phyloP scores from a whole-genome alignment of 2,113 vertebrate species.

The Daboia siamensis region DNA sequence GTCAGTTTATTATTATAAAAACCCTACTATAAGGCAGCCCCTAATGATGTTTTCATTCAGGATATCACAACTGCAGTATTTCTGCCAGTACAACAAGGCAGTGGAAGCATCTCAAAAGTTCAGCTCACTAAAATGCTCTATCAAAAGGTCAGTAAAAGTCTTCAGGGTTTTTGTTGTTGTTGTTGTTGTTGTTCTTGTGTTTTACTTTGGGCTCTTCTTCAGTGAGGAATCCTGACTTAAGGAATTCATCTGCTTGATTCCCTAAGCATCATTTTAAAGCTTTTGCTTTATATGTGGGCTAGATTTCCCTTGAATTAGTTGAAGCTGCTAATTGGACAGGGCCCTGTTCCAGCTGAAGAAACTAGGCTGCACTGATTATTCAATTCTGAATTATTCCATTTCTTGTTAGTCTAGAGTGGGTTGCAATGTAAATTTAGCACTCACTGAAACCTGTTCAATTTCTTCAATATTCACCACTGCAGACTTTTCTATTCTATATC shows the following conservation, averaged over 20 bases:
- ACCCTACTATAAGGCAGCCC: background rate
- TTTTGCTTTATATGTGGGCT: background rate
- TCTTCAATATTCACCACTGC: background rate
- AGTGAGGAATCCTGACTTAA: background rate
- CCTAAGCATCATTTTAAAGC: background rate
- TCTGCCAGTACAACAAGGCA: background rate
- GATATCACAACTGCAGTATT: background rate
- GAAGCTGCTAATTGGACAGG: background rate
- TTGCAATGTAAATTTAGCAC: background rate
- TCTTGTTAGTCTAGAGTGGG: background rate
- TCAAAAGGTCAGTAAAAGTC: background rate
- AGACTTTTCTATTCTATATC: background rate
- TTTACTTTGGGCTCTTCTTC: background rate
- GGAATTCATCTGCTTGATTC: background rate
- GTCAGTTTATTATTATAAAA: background rate
- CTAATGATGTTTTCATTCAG: background rate
- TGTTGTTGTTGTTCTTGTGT: background rate
- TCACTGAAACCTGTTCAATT: background rate
- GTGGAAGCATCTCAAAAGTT: background rate
- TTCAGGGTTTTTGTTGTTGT: background rate
- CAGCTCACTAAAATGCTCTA: background rate
- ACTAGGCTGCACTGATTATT: background rate
- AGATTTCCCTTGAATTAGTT: background rate
- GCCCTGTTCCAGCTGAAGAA: background rate
- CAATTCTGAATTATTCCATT: constrained; percentile 1